These are phyloP conservation scores for Gymnothorax javanicus DNA, from an alignment of 2,797 vertebrate genomes.

Conservation along the genomic window DNA sequence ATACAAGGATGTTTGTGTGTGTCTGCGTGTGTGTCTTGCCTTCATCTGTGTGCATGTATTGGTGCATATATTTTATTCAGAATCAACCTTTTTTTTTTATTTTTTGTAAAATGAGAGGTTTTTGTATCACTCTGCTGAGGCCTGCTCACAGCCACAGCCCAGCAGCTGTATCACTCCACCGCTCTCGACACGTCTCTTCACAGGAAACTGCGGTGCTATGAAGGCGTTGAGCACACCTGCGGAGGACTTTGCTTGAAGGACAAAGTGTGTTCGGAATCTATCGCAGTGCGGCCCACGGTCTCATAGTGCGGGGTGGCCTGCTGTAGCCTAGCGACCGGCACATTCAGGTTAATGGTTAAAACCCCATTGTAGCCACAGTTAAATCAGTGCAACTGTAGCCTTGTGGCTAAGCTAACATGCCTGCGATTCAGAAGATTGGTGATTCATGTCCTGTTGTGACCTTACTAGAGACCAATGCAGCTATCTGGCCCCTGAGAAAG, in stretches of 20 bases:
- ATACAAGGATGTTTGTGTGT: too few species aligned
- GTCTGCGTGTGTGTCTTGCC: too few species aligned
- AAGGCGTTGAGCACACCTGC: slow-evolving; percentile 52
- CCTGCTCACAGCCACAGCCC: not conserved
- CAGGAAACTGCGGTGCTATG: slow-evolving; percentile 70
- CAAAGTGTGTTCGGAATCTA: slow-evolving; percentile 61
- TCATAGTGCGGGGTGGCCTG: not conserved
- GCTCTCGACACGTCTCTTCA: not conserved
- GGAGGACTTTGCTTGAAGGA: slow-evolving; percentile 42
- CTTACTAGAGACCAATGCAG: too few species aligned
- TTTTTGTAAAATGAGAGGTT: not conserved
- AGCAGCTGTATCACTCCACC: not conserved
- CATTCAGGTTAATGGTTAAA: not conserved
- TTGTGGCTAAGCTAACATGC: too few species aligned
- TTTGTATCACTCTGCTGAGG: too few species aligned
- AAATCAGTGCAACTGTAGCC: too few species aligned
- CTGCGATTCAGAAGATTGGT: too few species aligned
- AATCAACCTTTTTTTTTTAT: not conserved
- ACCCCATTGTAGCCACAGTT: not conserved
- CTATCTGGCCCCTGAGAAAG: too few species aligned
- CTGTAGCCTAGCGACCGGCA: not conserved
- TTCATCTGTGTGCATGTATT: too few species aligned
- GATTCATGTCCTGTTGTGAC: too few species aligned
- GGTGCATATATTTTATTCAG: not conserved
- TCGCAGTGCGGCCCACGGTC: slow-evolving; percentile 57